Evolutionary conservation across 2,113 vertebrate species (phyloP), one percentile per base, ranked within the genome.

Genomic region (Phyllostomus discolor): DNA sequence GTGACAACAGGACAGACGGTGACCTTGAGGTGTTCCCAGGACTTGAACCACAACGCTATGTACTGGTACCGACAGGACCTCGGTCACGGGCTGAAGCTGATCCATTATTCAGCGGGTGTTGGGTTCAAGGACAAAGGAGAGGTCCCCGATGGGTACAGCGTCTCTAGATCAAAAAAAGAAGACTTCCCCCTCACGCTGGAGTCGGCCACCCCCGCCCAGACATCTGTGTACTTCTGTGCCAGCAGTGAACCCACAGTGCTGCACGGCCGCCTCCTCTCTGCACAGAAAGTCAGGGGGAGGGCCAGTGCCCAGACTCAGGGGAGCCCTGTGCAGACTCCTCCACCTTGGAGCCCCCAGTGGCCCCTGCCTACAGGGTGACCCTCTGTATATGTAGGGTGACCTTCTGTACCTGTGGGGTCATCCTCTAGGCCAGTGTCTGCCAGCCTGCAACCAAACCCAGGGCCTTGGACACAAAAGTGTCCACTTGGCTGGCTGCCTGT

Each of bases 151-250:
- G 76, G 91, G 17, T 97, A 95, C 89, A 62, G 0, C 0, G 70
- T 43, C 84, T 54, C 31, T 0, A 94, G 96, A 91, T 0, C 10
- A 24, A 62, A 11, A 0, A 62, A 0, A 16, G 0, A 0, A 19
- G 0, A 85, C 1, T 96, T 97, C 66, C 0, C 0, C 41, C 93
- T 97, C 57, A 11, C 0, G 0, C 38, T 93, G 26, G 46, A 43
- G 31, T 75, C 78, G 0, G 54, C 80, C 2, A 43, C 28, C 28
- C 4, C 2, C 19, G 66, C 94, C 43, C 86, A 94, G 52, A 91
- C 89, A 70, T 80, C 97, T 76, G 14, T 85, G 83, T 97, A 96
- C n/a, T 91, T 93, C 50, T 97, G 96, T 62, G 91, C 91, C 67
- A 89, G 48, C 91, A 91, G 89, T 95, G 3, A 20, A 0, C 1